A percentile compares a stretch with the other conserved stretches of the same genome.
Conservation (phyloP, 2,113 vertebrate genomes). For the Scomber japonicus region DNA sequence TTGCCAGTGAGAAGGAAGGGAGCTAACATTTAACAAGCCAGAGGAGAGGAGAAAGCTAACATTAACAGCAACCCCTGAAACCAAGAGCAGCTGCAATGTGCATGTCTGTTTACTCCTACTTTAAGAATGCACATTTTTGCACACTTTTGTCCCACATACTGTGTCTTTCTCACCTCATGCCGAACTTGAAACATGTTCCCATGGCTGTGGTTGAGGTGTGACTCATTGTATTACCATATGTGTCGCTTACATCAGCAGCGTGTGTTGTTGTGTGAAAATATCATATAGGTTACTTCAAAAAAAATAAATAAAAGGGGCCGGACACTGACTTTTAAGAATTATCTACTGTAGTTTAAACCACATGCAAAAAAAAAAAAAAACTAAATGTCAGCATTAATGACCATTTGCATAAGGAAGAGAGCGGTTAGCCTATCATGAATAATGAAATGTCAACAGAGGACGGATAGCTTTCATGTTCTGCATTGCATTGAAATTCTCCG, state of each 20-base stretch:
- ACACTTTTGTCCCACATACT: no score
- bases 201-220: not conserved
- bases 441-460: conserved; percentile 76
- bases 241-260: not conserved
- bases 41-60: no score
- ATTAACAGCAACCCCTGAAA: no score
- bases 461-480: conserved; percentile 35
- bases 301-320: not conserved
- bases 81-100: no score
- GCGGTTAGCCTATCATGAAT: conserved; percentile 55
- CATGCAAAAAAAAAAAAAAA: conserved; percentile 20
- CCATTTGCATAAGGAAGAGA: conserved; percentile 65
- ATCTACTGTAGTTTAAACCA: conserved; percentile 49
- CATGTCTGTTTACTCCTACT: no score
- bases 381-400: conserved; percentile 76
- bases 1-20: no score
- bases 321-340: conserved; percentile 46
- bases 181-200: no score
- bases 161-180: no score
- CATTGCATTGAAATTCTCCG: conserved; percentile 43
- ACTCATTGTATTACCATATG: not conserved
- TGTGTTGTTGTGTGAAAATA: conserved; percentile 5
- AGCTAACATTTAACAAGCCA: no score
- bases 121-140: no score
- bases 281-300: not conserved